Conservation (phyloP, 2,888 invertebrate species). For the Agapetus fuscipes region DNA sequence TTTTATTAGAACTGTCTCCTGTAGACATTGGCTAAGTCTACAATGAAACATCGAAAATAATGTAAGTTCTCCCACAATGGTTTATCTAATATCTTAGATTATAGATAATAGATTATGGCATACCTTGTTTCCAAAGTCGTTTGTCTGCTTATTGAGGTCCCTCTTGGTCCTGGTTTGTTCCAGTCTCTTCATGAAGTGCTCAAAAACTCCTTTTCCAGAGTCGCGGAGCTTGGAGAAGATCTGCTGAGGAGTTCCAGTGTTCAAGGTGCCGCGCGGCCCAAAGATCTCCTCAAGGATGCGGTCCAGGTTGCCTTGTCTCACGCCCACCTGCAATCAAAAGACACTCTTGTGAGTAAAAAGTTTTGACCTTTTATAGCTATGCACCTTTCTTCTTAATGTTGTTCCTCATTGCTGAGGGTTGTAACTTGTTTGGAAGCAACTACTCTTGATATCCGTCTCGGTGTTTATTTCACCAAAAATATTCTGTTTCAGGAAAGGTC, state of each 20-base stretch:
- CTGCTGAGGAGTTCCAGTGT: constrained; percentile 35
- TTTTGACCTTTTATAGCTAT: not conserved
- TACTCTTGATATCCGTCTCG: not conserved
- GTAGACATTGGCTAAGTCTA: not conserved
- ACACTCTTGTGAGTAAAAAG: not conserved
- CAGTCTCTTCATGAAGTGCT: constrained; percentile 12
- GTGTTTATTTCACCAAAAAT: not conserved
- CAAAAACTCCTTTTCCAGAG: constrained; percentile 23
- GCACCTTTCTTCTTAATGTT: too few relatives aligned
- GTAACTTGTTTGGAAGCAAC: too few relatives aligned
- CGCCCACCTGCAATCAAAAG: constrained; percentile 44
- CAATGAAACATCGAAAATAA: too few relatives aligned
- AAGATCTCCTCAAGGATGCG: constrained; percentile 62
- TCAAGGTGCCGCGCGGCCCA: constrained; percentile 59
- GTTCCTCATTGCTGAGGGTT: too few relatives aligned
- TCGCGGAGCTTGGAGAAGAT: constrained; percentile 31
- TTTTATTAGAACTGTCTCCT: not conserved
- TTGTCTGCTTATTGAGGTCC: constrained; percentile 11
- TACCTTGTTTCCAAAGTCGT: constrained; percentile 13
- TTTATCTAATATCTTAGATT: not conserved
- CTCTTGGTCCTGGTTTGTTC: constrained; percentile 14
- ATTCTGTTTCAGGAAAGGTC: too few relatives aligned
- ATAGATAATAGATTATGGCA: too few relatives aligned
- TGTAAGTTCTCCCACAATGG: too few relatives aligned
- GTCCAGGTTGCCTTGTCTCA: constrained; percentile 72